Evolutionary conservation across 1,140 invertebrate species (phyloP), one percentile per base, ranked within the genome.

Genomic region (Drosophila sproati): DNA sequence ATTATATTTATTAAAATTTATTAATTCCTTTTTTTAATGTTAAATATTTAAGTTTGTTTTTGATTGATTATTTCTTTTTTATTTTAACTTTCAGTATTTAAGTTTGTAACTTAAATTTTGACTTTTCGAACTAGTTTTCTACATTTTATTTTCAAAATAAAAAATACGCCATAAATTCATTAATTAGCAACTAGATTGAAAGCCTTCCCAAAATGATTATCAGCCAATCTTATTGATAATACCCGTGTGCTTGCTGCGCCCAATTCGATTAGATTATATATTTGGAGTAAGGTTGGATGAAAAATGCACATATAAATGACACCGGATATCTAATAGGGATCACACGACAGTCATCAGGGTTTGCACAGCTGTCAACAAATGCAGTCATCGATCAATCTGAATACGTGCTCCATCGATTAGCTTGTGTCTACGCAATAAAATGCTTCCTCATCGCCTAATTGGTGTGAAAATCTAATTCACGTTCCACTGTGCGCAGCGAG

Each of bases 381-480:
- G 6, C 39, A 20, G 1, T 20, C 20, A 28, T 37, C 72, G 41
- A 76, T 78, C 76, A 78, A 71, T 76, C 60, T 62, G 61, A 57
- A 80, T 87, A 83, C 83, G 83, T 87, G 82, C 64, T 35, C 35
- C 41, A 31, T 54, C 74, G 77, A 70, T 85, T 86, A 85, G 60
- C 47, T 78, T 57, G 71, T 67, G 37, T 20, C 20, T 20, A 20
- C 20, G 20, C 20, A 20, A 20, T 20, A 60, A 77, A 88, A 63
- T 62, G 63, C 71, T 88, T 88, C 83, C 83, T 83, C 78, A 82
- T 88, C 89, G 78, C 77, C 83, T 88, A 88, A 89, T 89, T 88
- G 77, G 69, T 86, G 80, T 89, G 80, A 89, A 88, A 78, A 75
- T 63, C 39, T 51, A 66, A 73, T 63, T 61, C 63, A 50, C 55